phyloP scores from a whole-genome alignment of 2,888 invertebrate species.

The Drosophila paramelanica region DNA sequence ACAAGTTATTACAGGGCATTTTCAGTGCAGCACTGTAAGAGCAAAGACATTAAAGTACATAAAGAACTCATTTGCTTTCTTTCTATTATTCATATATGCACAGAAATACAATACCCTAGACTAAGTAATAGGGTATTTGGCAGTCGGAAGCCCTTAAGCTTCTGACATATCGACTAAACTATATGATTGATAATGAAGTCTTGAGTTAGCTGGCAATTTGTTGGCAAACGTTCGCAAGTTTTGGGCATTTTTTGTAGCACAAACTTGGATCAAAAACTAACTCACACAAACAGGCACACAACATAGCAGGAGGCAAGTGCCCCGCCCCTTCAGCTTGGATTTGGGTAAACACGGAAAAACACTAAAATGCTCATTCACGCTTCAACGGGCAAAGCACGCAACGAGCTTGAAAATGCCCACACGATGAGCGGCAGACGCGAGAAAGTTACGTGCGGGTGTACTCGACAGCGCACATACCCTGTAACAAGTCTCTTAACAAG shows the following conservation, averaged over 20 bases:
- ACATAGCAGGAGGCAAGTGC: neutral
- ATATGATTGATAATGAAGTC: slow-evolving; percentile 2
- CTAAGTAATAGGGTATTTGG: neutral
- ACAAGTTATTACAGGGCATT: too few relatives aligned
- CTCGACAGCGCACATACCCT: neutral
- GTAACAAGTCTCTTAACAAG: neutral
- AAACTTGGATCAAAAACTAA: slow-evolving; percentile 14
- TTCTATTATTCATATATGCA: neutral
- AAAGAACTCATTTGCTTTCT: neutral
- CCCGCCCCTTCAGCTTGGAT: slow-evolving; percentile 7
- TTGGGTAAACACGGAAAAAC: slow-evolving; percentile 47
- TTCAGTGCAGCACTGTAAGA: too few relatives aligned
- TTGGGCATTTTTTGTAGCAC: neutral
- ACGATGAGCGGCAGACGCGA: slow-evolving; percentile 1
- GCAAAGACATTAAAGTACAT: too few relatives aligned
- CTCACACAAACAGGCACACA: slow-evolving; percentile 1
- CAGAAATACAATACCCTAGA: neutral
- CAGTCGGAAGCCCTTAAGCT: neutral
- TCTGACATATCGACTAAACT: slow-evolving; percentile 5
- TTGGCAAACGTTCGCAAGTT: neutral
- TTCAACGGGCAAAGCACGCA: slow-evolving; percentile 34
- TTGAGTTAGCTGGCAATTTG: neutral
- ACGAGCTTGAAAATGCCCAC: slow-evolving; percentile 22
- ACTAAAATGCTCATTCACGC: slow-evolving; percentile 59
- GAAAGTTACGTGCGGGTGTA: neutral